These are phyloP conservation scores for Andrena praecox DNA, from an alignment of 2,888 invertebrate species.

Conservation along the genomic window DNA sequence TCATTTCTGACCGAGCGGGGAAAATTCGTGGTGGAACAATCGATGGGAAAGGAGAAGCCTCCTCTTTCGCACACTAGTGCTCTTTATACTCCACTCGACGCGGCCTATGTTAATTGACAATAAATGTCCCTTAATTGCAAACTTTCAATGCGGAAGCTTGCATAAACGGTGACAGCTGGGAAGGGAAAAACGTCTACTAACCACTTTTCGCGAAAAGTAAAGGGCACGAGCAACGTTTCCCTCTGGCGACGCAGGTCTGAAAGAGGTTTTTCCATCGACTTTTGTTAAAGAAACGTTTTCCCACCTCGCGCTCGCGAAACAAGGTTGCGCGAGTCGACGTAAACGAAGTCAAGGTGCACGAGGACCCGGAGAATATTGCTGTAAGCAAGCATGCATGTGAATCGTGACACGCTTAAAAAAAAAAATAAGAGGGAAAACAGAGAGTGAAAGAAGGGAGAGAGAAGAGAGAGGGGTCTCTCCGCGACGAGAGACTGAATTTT, in stretches of 20 bases:
- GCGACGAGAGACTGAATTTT: constrained; percentile 66
- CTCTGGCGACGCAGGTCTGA: not conserved
- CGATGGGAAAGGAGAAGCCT: constrained; percentile 51
- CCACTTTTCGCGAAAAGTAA: not conserved
- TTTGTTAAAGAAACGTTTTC: constrained; percentile 6
- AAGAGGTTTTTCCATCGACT: not conserved
- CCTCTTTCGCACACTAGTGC: constrained; percentile 18
- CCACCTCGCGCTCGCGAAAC: not conserved
- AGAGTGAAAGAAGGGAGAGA: not conserved
- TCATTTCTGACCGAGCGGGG: constrained; percentile 70
- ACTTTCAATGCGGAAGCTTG: too few relatives aligned
- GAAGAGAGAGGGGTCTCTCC: constrained; percentile 34
- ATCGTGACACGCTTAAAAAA: constrained; percentile 58
- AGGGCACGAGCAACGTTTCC: not conserved
- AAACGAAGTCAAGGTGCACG: constrained; percentile 26
- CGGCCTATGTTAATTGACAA: not conserved
- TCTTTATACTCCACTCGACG: not conserved
- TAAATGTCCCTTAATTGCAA: too few relatives aligned
- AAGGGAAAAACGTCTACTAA: too few relatives aligned
- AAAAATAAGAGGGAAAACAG: not conserved
- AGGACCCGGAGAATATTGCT: constrained; percentile 9
- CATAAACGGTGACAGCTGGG: too few relatives aligned
- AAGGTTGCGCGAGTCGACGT: not conserved
- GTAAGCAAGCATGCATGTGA: constrained; percentile 34
- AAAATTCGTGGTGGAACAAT: constrained; percentile 66